These are phyloP conservation scores for Tachysurus vachellii DNA, from an alignment of 2,113 vertebrate species.

Conservation along the genomic window DNA sequence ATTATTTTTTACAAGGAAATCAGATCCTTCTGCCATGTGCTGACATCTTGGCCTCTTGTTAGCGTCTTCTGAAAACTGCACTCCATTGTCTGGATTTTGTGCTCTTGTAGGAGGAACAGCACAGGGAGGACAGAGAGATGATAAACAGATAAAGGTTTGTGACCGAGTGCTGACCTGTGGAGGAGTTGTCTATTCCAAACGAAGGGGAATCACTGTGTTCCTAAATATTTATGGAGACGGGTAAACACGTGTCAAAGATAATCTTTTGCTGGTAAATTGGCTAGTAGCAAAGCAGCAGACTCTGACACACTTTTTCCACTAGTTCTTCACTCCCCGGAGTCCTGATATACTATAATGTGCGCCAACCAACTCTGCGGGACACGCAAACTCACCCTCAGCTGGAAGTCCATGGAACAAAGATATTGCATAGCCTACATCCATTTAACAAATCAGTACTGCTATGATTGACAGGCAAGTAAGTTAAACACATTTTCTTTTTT, in stretches of 20 bases:
- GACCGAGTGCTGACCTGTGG: conserved; percentile 38
- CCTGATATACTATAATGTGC: conserved; percentile 36
- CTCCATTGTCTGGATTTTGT: conserved; percentile 4
- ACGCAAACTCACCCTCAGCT: conserved; percentile 27
- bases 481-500: not conserved
- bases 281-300: conserved; percentile 11
- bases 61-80: not conserved
- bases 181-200: conserved; percentile 40
- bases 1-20: conserved; percentile 13
- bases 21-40: not conserved
- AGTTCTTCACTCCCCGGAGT: not conserved
- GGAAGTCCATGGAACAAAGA: conserved; percentile 8
- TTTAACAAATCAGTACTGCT: not conserved
- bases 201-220: conserved; percentile 41
- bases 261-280: conserved; percentile 46
- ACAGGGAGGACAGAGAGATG: conserved; percentile 9
- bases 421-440: not conserved
- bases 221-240: conserved; percentile 57
- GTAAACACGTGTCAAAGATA: conserved; percentile 55
- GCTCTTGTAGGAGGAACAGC: not conserved
- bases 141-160: conserved; percentile 51
- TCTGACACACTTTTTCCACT: conserved; percentile 35
- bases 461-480: not conserved
- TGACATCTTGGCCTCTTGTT: not conserved
- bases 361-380: conserved; percentile 36